These are phyloP conservation scores for Halictus ligatus DNA, from an alignment of 2,888 invertebrate genomes.

Conservation along the genomic window DNA sequence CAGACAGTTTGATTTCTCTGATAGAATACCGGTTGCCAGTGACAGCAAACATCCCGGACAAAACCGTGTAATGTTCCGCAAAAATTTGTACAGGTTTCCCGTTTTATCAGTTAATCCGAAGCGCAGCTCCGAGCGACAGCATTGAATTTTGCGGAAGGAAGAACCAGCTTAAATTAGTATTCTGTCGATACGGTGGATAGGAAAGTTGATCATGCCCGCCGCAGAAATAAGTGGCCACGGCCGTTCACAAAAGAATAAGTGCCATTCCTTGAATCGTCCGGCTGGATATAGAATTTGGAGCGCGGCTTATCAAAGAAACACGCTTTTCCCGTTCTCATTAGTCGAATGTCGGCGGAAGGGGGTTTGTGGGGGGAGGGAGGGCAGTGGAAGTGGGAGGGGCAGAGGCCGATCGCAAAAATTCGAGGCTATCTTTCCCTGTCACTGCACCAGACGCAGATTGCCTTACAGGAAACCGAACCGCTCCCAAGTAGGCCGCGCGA, in stretches of 20 bases:
- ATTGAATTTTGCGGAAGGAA: neutral
- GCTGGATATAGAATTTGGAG: constrained; percentile 9
- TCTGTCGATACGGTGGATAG: neutral
- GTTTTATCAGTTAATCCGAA: neutral
- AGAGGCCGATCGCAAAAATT: constrained; percentile 14
- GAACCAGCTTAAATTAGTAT: neutral
- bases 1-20: neutral
- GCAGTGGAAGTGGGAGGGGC: neutral
- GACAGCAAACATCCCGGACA: too few relatives aligned
- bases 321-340: constrained; percentile 16
- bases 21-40: neutral
- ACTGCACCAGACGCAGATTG: constrained; percentile 5
- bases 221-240: constrained; percentile 4
- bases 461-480: neutral
- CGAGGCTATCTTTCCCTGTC: constrained; percentile 11
- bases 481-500: constrained; percentile 7
- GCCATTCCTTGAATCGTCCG: constrained; percentile 4
- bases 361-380: neutral
- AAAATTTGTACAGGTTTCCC: neutral
- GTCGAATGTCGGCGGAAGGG: neutral
- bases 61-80: neutral
- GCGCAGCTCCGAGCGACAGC: neutral
- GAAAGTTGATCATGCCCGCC: neutral
- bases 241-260: neutral
- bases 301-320: neutral